Conservation (phyloP, 2,888 invertebrate species). For the Elegia similella region DNA sequence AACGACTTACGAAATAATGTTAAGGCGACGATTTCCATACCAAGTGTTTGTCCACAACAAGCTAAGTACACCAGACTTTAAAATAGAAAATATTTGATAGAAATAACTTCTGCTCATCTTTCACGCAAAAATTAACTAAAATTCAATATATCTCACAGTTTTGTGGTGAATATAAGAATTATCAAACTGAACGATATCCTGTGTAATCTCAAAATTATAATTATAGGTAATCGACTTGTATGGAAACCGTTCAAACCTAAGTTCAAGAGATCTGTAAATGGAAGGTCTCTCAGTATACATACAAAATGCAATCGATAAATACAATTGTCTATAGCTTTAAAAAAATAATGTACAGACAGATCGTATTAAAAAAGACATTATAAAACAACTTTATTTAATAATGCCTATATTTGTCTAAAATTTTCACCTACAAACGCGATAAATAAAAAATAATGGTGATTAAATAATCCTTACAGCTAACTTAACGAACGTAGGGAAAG, state of each 20-base stretch:
- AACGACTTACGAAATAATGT: conserved; percentile 48
- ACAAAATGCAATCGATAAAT: conserved; percentile 43
- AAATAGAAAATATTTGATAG: too few relatives aligned
- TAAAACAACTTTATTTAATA: conserved; percentile 56
- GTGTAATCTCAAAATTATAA: too few relatives aligned
- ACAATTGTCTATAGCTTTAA: conserved; percentile 52
- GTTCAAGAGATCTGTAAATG: conserved; percentile 64
- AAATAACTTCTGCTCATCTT: too few relatives aligned
- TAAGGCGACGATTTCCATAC: conserved; percentile 13
- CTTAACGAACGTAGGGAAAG: conserved; percentile 28
- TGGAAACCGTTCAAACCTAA: conserved; percentile 30
- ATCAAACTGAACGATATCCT: too few relatives aligned
- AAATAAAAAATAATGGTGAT: conserved; percentile 48
- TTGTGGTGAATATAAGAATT: too few relatives aligned
- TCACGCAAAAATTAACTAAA: too few relatives aligned
- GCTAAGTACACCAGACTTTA: too few relatives aligned
- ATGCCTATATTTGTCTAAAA: conserved; percentile 61
- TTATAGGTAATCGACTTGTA: too few relatives aligned
- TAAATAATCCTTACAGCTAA: conserved; percentile 48
- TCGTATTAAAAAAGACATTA: conserved; percentile 43
- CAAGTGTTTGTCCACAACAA: too few relatives aligned
- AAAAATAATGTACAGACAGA: conserved; percentile 47
- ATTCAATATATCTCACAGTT: too few relatives aligned
- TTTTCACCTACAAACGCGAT: conserved; percentile 47
- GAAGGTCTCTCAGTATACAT: conserved; percentile 44